Percentiles rank a stretch among this genome's conserved stretches.
Evolutionary conservation across 2,888 invertebrate species (phyloP).

Genomic region (Gari tellinella): DNA sequence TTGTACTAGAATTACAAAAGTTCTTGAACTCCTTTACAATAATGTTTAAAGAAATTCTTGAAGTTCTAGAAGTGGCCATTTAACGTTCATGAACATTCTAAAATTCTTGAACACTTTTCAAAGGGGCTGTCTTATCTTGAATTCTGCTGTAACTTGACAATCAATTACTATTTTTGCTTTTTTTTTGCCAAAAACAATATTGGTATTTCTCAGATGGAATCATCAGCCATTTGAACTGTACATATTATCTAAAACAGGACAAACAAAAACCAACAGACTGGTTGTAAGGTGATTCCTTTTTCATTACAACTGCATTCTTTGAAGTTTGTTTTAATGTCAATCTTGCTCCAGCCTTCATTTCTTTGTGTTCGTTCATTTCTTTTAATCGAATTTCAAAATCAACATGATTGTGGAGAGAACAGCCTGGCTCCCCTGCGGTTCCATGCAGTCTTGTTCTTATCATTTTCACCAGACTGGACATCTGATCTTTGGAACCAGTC

Average conservation of each 20-base stretch:
- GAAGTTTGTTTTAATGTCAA: constrained; percentile 6
- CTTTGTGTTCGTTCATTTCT: constrained; percentile 2
- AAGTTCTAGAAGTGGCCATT: no score
- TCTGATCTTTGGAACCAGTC: constrained; percentile 34
- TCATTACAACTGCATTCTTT: background rate
- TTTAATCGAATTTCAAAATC: constrained; percentile 31
- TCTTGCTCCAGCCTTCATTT: background rate
- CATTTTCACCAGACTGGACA: constrained; percentile 38
- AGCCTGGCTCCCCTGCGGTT: constrained; percentile 31
- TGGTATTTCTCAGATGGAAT: no score
- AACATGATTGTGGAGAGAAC: constrained; percentile 18
- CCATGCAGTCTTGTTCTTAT: constrained; percentile 10
- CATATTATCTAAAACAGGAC: background rate
- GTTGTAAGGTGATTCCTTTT: constrained; percentile 8
- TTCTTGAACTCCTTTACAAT: no score
- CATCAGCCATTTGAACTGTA: no score
- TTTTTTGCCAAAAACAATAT: no score
- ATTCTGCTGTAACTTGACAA: no score
- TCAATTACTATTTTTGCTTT: no score
- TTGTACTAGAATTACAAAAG: no score
- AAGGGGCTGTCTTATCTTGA: no score
- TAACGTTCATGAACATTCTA: no score
- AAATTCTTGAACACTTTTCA: no score
- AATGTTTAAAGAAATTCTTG: no score
- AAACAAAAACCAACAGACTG: constrained; percentile 1